These are phyloP conservation scores for Pollenia labialis DNA, from an alignment of 2,888 invertebrate genomes.

Conservation along the genomic window DNA sequence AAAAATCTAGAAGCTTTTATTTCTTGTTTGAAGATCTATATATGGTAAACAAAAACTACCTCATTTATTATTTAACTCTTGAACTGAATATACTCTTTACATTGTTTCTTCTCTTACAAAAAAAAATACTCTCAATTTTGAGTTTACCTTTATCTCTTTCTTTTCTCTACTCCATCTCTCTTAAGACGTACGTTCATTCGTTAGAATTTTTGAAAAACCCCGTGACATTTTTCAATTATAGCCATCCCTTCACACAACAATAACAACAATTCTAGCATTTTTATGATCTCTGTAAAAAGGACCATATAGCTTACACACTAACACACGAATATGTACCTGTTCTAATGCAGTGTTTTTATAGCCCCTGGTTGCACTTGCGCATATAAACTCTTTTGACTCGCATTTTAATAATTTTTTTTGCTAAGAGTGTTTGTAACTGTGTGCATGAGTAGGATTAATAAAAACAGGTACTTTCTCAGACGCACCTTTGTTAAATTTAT, in stretches of 20 bases:
- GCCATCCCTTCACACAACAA: slow-evolving; percentile 41
- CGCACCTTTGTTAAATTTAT: slow-evolving; percentile 16
- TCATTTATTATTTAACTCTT: slow-evolving; percentile 16
- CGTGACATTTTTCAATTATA: slow-evolving; percentile 65
- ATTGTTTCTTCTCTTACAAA: background rate
- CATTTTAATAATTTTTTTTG: background rate
- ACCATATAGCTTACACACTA: background rate
- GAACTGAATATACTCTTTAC: background rate
- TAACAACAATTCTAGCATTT: background rate
- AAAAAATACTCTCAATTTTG: background rate
- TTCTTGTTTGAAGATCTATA: background rate
- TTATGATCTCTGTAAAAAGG: slow-evolving; percentile 36
- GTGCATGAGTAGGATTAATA: slow-evolving; percentile 38
- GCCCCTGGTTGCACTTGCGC: slow-evolving; percentile 54
- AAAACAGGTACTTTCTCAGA: slow-evolving; percentile 17
- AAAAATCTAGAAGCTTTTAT: background rate
- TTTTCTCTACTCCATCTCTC: background rate
- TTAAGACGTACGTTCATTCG: slow-evolving; percentile 59
- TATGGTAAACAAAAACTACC: background rate
- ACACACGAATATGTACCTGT: slow-evolving; percentile 16
- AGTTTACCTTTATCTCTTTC: background rate
- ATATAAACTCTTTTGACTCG: slow-evolving; percentile 9
- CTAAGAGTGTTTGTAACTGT: background rate
- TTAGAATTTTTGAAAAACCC: slow-evolving; percentile 69
- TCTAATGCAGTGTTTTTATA: slow-evolving; percentile 26